Evolutionary conservation across 2,113 vertebrate genomes (phyloP).

Genomic region (Campylorhamphus procurvoides): DNA sequence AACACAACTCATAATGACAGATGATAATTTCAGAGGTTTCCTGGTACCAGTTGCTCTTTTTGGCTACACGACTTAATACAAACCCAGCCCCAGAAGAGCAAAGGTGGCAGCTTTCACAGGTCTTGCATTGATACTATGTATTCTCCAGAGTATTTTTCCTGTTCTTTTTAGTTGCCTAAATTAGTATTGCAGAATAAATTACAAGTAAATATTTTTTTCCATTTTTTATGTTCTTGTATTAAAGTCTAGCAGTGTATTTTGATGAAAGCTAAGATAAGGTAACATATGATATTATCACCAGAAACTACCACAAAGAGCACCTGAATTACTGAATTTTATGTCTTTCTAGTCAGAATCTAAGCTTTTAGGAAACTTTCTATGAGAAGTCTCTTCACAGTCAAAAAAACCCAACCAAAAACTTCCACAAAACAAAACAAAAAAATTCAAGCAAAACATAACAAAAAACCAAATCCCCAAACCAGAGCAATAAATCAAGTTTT

Average conservation of each 20-base stretch:
- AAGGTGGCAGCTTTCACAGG: neutral
- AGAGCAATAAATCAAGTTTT: neutral
- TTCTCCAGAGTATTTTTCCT: neutral
- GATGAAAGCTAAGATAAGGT: neutral
- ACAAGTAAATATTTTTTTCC: neutral
- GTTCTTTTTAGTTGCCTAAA: neutral
- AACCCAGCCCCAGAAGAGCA: neutral
- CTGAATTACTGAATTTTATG: neutral
- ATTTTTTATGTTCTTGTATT: neutral
- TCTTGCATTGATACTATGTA: neutral
- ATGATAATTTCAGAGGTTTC: neutral
- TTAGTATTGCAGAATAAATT: neutral
- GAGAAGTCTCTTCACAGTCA: neutral
- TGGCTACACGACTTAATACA: neutral
- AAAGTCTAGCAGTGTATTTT: neutral
- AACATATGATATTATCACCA: neutral
- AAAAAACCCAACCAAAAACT: too few relatives aligned
- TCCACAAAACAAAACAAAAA: neutral
- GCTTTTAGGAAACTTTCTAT: neutral
- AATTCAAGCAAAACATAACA: neutral
- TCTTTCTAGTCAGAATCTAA: neutral
- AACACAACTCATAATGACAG: neutral
- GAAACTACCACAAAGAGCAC: neutral
- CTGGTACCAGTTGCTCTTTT: neutral
- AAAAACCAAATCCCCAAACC: neutral